phyloP scores from a whole-genome alignment of 2,797 vertebrate genomes.

The Coregonus ussuriensis region DNA sequence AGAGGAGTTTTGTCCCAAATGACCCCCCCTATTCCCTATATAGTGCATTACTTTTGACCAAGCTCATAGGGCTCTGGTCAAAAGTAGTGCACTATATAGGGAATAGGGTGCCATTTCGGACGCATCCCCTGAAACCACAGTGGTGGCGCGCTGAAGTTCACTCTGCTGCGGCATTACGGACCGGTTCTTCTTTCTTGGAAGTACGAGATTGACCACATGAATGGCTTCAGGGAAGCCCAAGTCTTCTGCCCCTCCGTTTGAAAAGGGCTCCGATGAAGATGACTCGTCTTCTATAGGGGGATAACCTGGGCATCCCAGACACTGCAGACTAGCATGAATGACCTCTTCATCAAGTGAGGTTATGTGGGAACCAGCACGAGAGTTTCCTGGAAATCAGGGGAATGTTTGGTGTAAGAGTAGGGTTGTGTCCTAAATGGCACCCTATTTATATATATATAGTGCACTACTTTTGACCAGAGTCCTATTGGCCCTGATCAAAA shows the following conservation, averaged over 20 bases:
- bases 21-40: neutral
- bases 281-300: conserved; percentile 41
- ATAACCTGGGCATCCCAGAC: conserved; percentile 42
- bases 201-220: conserved; percentile 70
- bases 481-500: no score
- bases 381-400: conserved; percentile 10
- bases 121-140: conserved; percentile 55
- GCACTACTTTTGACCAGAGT: no score
- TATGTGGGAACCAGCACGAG: conserved; percentile 42
- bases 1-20: conserved; percentile 45
- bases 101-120: neutral
- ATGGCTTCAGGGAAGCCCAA: conserved; percentile 64
- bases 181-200: conserved; percentile 69
- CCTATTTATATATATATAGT: no score
- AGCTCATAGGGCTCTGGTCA: neutral
- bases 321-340: conserved; percentile 30
- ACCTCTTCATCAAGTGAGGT: conserved; percentile 40
- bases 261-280: conserved; percentile 45
- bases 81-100: neutral
- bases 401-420: neutral
- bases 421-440: neutral
- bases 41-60: neutral
- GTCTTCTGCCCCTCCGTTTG: conserved; percentile 46
- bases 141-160: conserved; percentile 71
- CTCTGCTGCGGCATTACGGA: conserved; percentile 60